Base-by-base conservation (phyloP, 1,140 invertebrate genomes). In the Phthorimaea operculella region DNA sequence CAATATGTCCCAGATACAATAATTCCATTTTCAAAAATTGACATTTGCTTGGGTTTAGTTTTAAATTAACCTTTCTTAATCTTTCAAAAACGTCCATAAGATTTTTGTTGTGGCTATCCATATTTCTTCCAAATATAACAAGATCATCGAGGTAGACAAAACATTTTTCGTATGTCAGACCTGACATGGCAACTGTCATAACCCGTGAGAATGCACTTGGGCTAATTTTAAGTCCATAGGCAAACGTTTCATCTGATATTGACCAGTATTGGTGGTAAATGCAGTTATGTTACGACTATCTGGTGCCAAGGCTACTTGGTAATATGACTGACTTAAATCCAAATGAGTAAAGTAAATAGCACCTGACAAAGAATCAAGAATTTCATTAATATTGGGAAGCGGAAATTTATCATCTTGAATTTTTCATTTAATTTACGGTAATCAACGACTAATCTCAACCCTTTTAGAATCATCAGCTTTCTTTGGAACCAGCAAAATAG, bases 241-340 rank as follows among this genome's bases (percentile, higher is more conserved):
- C 57, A 79, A 63, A 34, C 64, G 34, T 18, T 56, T 57, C 55
- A 63, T 78, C 17, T 71, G 33, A 52, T 60, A 78, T 18, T 72
- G 70, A 17, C 60, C 54, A 0, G 72, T 69, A 28, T 28, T 28
- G 6, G 21, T 28, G 9, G 69, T 66, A 52, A 87, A 87, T 0
- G 82, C 85, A 7, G 87, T 88, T 64, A 87, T 45, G 21, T 54
- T 15, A 18, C 52, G 16, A 33, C 39, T 54, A 11, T 45, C 52
- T n/a, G 39, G 88, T 0, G 67, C 50, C 21, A 57, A 66, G 62
- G 80, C 50, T 17, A 89, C 72, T 66, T 90, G 86, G 68, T 84
- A 84, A 63, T 85, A 89, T 0, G 87, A 87, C 17, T 66, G 75
- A 0, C 69, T 69, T 11, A 88, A 57, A 68, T 89, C 86, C 5